Evolutionary conservation across 2,797 vertebrate species (phyloP).

Genomic region (Otolemur crassicaudatus): DNA sequence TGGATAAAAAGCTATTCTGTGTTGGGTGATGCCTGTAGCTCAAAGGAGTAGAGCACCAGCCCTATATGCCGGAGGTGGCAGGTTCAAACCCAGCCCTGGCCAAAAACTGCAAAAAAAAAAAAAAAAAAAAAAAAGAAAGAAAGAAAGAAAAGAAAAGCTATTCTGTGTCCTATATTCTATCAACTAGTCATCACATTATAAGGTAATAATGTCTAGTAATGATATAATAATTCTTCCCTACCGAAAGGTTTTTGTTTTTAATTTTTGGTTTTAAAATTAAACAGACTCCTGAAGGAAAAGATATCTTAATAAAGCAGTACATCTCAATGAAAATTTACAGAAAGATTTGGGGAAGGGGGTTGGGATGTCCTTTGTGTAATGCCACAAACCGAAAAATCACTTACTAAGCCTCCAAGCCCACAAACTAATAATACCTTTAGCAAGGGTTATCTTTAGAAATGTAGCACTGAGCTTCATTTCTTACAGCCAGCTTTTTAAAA

Average conservation of each 20-base stretch:
- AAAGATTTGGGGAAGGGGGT: background rate
- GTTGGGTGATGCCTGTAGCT: background rate
- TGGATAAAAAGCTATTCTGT: background rate
- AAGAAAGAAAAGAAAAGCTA: background rate
- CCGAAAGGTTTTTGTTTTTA: background rate
- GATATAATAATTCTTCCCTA: background rate
- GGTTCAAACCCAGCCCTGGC: no score
- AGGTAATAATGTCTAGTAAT: background rate
- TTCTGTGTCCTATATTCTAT: background rate
- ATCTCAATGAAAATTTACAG: background rate
- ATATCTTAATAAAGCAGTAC: slow-evolving; percentile 26
- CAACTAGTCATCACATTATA: background rate
- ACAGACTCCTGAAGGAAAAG: slow-evolving; percentile 24
- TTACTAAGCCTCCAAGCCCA: background rate
- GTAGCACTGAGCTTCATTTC: background rate
- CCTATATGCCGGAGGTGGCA: no score
- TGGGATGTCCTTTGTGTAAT: slow-evolving; percentile 21
- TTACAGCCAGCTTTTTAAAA: background rate
- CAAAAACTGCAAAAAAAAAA: no score
- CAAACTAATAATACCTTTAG: background rate
- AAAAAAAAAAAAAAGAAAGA: background rate
- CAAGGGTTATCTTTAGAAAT: background rate
- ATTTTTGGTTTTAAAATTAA: slow-evolving; percentile 24
- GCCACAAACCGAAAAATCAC: slow-evolving; percentile 19
- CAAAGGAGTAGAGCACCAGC: no score